These are phyloP conservation scores for Laothoe populi DNA, from an alignment of 2,888 invertebrate genomes.

Conservation along the genomic window DNA sequence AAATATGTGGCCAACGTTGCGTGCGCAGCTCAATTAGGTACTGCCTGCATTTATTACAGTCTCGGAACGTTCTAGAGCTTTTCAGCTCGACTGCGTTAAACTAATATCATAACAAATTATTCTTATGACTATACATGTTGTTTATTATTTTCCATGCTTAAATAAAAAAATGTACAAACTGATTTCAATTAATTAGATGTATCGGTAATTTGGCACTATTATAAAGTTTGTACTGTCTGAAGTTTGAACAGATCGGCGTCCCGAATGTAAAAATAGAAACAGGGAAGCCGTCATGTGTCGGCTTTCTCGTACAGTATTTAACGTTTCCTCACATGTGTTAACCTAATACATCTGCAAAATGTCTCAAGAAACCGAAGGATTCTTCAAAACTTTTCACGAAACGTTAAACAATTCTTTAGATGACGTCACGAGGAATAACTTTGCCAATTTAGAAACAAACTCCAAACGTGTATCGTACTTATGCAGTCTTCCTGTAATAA, in stretches of 20 bases:
- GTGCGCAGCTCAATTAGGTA: slow-evolving; percentile 34
- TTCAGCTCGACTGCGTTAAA: slow-evolving; percentile 27
- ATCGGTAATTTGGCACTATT: slow-evolving; percentile 23
- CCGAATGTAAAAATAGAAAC: slow-evolving; percentile 76
- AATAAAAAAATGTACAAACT: neutral
- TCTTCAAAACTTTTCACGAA: slow-evolving; percentile 88
- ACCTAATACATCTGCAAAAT: slow-evolving; percentile 46
- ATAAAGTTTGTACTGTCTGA: slow-evolving; percentile 53
- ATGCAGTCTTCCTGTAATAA: slow-evolving; percentile 81
- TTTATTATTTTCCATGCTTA: slow-evolving; percentile 6
- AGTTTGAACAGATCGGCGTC: slow-evolving; percentile 64
- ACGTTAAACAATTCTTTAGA: slow-evolving; percentile 81
- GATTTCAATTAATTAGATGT: neutral
- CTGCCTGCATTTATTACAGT: slow-evolving; percentile 27
- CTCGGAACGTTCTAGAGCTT: slow-evolving; percentile 31
- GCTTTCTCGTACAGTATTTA: slow-evolving; percentile 51
- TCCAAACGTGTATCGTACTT: slow-evolving; percentile 86
- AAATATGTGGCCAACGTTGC: slow-evolving; percentile 26
- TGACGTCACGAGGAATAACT: slow-evolving; percentile 86
- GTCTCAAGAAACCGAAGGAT: slow-evolving; percentile 72
- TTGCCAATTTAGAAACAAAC: slow-evolving; percentile 86
- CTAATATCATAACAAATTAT: slow-evolving; percentile 5
- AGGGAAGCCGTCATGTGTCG: slow-evolving; percentile 58
- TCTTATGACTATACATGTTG: slow-evolving; percentile 11
- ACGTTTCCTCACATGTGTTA: slow-evolving; percentile 42